A percentile compares a stretch with the other conserved stretches of the same genome.
phyloP scores from a whole-genome alignment of 2,113 vertebrate genomes.

The Kryptolebias marmoratus region DNA sequence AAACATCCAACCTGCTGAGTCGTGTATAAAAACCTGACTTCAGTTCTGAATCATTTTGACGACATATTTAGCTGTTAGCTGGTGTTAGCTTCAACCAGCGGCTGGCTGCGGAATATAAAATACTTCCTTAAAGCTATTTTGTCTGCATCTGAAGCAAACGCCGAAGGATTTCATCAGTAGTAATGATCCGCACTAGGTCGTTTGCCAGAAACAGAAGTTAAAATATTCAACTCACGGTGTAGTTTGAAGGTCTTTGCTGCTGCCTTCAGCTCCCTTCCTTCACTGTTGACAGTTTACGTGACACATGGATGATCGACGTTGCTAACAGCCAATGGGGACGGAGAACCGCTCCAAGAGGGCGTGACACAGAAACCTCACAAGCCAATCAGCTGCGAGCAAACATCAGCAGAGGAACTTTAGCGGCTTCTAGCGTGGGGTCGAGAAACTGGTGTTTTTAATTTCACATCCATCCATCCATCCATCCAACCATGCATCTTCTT shows the following conservation, averaged over 20 bases:
- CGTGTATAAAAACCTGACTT: neutral
- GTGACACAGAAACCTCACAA: neutral
- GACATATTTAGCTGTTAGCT: constrained; percentile 25
- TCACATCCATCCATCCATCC: neutral
- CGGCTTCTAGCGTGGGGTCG: constrained; percentile 28
- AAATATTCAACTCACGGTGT: constrained; percentile 50
- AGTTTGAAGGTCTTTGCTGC: neutral
- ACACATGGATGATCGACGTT: neutral
- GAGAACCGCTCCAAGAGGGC: rapidly evolving
- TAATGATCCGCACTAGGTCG: too few relatives aligned
- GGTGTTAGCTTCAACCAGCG: constrained; percentile 31
- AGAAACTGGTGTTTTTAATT: neutral
- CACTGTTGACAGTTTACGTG: constrained; percentile 53
- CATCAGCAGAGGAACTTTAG: neutral
- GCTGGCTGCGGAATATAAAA: constrained; percentile 23
- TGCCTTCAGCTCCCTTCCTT: constrained; percentile 31
- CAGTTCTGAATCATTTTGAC: neutral
- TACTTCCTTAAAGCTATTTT: constrained; percentile 30
- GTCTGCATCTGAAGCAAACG: neutral
- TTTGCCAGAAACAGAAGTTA: neutral
- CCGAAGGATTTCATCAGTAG: rapidly evolving
- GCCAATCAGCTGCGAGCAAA: constrained; percentile 37
- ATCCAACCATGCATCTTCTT: too few relatives aligned
- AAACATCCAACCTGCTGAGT: neutral
- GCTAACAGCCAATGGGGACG: constrained; percentile 35